These are phyloP conservation scores for Papilio dardanus DNA, from an alignment of 1,140 invertebrate species.

Conservation along the genomic window DNA sequence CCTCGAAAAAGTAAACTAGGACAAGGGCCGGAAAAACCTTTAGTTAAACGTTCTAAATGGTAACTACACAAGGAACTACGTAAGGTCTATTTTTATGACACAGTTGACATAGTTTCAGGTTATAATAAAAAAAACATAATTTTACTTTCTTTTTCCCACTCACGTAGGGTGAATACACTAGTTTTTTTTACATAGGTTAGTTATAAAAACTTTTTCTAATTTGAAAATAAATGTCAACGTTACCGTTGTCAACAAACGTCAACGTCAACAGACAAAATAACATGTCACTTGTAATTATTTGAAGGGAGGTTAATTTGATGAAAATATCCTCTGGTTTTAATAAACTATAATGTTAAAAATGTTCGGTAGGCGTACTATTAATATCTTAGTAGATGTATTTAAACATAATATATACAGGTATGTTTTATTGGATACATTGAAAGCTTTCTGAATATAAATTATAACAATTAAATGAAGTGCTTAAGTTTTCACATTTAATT, in stretches of 20 bases:
- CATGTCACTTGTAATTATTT: slow-evolving; percentile 15
- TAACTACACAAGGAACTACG: background rate
- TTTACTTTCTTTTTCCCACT: no score
- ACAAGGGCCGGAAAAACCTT: background rate
- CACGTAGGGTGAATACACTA: no score
- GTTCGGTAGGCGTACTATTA: background rate
- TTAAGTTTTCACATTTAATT: no score
- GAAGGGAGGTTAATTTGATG: background rate
- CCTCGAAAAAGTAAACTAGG: slow-evolving; percentile 5
- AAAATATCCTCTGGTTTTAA: background rate
- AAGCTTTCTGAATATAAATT: no score
- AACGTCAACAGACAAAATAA: background rate
- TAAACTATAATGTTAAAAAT: slow-evolving; percentile 1
- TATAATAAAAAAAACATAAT: background rate
- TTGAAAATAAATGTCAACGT: background rate
- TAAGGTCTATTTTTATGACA: background rate
- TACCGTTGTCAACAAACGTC: background rate
- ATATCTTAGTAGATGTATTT: background rate
- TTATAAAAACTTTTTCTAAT: slow-evolving; percentile 16
- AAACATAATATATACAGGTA: background rate
- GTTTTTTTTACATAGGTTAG: no score
- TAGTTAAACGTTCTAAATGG: background rate
- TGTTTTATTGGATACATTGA: background rate
- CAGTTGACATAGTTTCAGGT: background rate
- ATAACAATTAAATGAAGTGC: no score